Base-by-base conservation (phyloP, 1,140 invertebrate genomes). In the Bombus turneri region DNA sequence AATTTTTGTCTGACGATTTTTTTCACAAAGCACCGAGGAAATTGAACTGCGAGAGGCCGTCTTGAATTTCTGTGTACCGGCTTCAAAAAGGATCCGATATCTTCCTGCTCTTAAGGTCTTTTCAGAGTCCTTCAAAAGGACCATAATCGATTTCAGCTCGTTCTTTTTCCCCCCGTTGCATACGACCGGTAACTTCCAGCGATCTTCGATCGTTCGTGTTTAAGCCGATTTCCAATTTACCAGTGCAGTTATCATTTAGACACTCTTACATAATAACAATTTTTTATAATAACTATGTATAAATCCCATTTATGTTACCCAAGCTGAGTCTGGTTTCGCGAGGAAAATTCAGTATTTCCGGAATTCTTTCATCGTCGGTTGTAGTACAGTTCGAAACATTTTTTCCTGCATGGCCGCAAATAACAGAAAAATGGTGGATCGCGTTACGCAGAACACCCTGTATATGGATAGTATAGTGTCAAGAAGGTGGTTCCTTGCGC, bases 51-150 rank as follows among this genome's bases (percentile, higher is more conserved):
- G 53, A 76, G 81, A 47, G 81, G 47, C 39, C 31, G 72, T 68
- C 59, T 53, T 68, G 81, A 75, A 66, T 83, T 83, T 43, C 81
- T 47, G 43, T 68, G 72, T 76, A 25, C 28, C 64, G 34, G 41
- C 47, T 68, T 83, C 72, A 3, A n/a, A 39, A 53, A 31, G 72
- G 59, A 83, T 76, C 81, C 81, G 81, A 83, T 83, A 83, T 75
- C 81, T 47, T 34, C 41, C 72, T 22, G 39, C 62, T 83, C 41
- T 76, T 68, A 76, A 76, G 43, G 47, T 83, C 62, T 73, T 83
- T 76, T 83, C 81, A 57, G 59, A 39, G 15, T 34, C 41, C 62
- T 22, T 83, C 73, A 76, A 83, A 83, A 76, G 57, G 28, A 68
- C 68, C 39, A 75, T 83, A 83, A 83, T 83, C 81, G 81, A 83